Evolutionary conservation across 2,797 vertebrate genomes (phyloP), one percentile per base, ranked within the genome.

Genomic region (Sandelia bainsii): DNA sequence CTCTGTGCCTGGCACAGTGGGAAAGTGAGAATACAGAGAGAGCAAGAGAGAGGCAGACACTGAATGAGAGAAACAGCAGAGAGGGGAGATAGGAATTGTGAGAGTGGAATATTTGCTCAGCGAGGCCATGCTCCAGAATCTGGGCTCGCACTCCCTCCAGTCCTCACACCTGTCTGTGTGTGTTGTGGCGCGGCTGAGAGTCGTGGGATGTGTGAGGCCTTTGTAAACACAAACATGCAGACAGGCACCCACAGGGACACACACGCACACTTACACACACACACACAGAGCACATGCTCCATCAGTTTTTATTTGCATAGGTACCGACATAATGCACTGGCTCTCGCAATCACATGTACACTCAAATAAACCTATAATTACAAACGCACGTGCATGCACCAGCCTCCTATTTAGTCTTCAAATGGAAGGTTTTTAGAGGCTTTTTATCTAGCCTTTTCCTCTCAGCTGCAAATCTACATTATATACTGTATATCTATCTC

Each of bases 1-100:
- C 80, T 93, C 73, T 91, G 89, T 93, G 82, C 76, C 72, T 79
- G 84, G 81, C 82, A 83, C 78, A 77, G 78, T 84, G 83, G 80
- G 85, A 82, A 80, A 79, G 76, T 20, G 63, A 74, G 74, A 70
- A 77, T 70, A 67, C 56, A 53, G 82, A 83, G 72, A 50, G 69
- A 69, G 49, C 17, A 22, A 23, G 62, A 48, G 75, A 59, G 65
- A 74, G 64, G 23, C 49, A 62, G 59, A 78, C 64, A 0, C 3
- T 71, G 61, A 73, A 74, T 69, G 65, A 73, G 22, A 44, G 48
- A 14, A 23, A 27, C 29, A 68, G 62, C 4, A 9, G 51, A n/a
- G 42, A 49, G 58, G 37, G 32, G 69, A 51, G 58, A 49, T 19
- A 69, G 29, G 61, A 48, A 82, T 34, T 19, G 62, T 48, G 62